Conservation (phyloP, 2,888 invertebrate genomes). For the Agrotis ipsilon region DNA sequence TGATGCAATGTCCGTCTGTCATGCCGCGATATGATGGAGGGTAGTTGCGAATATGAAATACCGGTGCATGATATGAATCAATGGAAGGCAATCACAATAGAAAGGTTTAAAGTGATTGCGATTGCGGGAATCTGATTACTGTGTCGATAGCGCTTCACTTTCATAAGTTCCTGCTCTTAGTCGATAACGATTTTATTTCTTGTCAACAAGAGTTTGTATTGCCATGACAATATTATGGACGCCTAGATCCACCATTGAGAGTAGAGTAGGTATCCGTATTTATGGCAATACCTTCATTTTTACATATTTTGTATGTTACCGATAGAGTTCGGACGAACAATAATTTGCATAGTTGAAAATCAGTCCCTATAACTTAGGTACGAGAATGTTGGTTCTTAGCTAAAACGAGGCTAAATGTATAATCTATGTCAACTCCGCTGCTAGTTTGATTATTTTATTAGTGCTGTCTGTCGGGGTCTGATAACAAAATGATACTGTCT, state of each 20-base stretch:
- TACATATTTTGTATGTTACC: neutral
- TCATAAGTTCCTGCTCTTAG: too few species aligned
- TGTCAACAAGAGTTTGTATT: neutral
- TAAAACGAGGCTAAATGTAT: neutral
- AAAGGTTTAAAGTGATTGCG: conserved; percentile 34
- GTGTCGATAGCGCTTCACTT: neutral
- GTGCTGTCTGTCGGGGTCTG: neutral
- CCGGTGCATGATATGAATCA: conserved; percentile 39
- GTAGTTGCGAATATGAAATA: conserved; percentile 43
- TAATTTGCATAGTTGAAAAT: neutral
- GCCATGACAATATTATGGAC: neutral
- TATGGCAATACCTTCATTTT: too few species aligned
- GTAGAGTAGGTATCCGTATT: neutral
- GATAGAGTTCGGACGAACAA: neutral
- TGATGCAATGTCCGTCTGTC: conserved; percentile 76
- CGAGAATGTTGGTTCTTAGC: neutral
- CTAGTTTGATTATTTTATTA: neutral
- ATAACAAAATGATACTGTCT: neutral
- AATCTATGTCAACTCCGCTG: too few species aligned
- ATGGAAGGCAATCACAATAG: conserved; percentile 26
- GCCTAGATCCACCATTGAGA: too few species aligned
- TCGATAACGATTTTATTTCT: neutral
- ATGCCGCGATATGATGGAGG: conserved; percentile 60
- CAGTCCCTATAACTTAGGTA: too few species aligned
- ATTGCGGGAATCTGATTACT: conserved; percentile 12